Conservation (phyloP, 1,140 invertebrate genomes). For the Heterodera schachtii region DNA sequence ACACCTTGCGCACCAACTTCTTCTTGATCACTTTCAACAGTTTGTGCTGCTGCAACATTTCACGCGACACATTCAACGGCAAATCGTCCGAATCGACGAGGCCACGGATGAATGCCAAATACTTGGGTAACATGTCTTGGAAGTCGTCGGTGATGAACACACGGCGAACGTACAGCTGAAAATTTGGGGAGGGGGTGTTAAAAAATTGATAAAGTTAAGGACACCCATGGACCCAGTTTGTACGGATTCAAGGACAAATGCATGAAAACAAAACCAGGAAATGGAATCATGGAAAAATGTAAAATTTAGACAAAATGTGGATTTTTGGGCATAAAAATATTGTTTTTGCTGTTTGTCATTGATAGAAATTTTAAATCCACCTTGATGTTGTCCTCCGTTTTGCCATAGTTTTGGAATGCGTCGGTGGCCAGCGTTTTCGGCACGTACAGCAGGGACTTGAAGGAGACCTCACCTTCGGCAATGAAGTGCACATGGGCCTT, state of each 20-base stretch:
- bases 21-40: constrained; percentile 98
- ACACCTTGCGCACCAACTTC: constrained; percentile 92
- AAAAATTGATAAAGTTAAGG: too few relatives aligned
- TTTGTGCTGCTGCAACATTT: constrained; percentile 94
- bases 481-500: constrained; percentile 85
- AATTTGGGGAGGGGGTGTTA: background rate
- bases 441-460: constrained; percentile 91
- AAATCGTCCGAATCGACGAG: constrained; percentile 99
- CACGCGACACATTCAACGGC: constrained; percentile 94
- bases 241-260: too few relatives aligned
- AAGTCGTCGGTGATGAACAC: constrained; percentile 99
- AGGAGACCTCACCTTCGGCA: constrained; percentile 97
- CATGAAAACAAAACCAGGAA: too few relatives aligned
- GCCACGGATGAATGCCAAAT: constrained; percentile 88
- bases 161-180: constrained; percentile 83
- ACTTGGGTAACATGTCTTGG: constrained; percentile 98
- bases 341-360: too few relatives aligned
- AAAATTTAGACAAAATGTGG: too few relatives aligned
- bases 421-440: constrained; percentile 86
- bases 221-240: too few relatives aligned
- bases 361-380: constrained; percentile 59
- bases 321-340: too few relatives aligned
- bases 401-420: constrained; percentile 90
- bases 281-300: too few relatives aligned
- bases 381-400: constrained; percentile 91